Evolutionary conservation across 2,113 vertebrate species (phyloP).

Genomic region (Tor tambroides): DNA sequence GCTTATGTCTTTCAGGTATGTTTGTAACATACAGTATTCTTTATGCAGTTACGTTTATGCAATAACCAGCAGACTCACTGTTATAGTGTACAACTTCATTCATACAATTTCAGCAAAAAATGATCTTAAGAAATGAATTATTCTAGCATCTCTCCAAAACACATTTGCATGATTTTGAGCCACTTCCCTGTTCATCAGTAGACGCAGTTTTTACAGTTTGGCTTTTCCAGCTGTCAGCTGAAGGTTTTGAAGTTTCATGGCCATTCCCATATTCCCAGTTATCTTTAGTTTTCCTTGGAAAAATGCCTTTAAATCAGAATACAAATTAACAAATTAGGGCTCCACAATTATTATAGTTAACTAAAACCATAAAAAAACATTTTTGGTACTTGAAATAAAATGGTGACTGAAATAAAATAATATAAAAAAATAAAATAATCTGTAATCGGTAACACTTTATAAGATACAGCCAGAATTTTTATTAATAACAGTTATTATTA

Average conservation of each 20-base stretch:
- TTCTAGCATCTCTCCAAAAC: background rate
- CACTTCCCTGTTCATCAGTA: background rate
- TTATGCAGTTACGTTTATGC: background rate
- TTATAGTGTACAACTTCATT: background rate
- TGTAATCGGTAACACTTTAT: too few relatives aligned
- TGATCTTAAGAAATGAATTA: background rate
- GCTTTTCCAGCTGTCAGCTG: constrained; percentile 86
- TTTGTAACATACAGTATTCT: background rate
- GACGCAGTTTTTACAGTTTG: constrained; percentile 83
- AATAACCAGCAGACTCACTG: background rate
- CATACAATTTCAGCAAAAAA: background rate
- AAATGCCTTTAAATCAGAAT: constrained; percentile 78
- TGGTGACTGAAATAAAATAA: too few relatives aligned
- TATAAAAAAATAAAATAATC: too few relatives aligned
- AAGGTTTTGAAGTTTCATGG: constrained; percentile 93
- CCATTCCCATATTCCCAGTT: constrained; percentile 90
- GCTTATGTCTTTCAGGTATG: background rate
- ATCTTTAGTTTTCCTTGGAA: constrained; percentile 95
- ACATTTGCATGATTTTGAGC: background rate
- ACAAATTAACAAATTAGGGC: background rate
- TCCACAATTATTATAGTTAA: background rate
- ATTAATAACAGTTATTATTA: too few relatives aligned
- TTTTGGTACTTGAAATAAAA: too few relatives aligned
- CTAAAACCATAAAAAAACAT: too few relatives aligned
- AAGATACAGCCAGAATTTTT: too few relatives aligned